Evolutionary conservation across 2,888 invertebrate species (phyloP).

Genomic region (Gasteruption jaculator): DNA sequence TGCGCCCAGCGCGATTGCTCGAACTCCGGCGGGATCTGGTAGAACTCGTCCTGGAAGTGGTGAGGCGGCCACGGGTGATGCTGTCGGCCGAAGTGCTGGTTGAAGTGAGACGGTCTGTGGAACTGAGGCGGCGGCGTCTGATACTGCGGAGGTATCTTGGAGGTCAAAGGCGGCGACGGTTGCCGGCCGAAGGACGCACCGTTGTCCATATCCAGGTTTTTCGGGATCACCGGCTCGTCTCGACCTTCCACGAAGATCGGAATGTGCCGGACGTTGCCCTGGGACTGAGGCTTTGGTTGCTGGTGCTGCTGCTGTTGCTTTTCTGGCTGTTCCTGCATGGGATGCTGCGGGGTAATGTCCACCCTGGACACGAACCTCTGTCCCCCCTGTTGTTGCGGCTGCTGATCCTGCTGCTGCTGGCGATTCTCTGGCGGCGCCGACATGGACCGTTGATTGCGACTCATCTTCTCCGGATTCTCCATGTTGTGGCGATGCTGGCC

Average conservation of each 20-base stretch:
- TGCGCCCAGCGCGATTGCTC: slow-evolving; percentile 35
- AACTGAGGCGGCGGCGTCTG: slow-evolving; percentile 33
- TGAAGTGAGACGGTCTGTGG: slow-evolving; percentile 50
- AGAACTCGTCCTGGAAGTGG: slow-evolving; percentile 54
- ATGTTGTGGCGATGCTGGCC: slow-evolving; percentile 60
- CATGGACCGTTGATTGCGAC: slow-evolving; percentile 67
- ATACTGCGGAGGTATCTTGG: too few relatives aligned
- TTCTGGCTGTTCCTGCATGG: slow-evolving; percentile 37
- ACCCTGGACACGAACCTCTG: slow-evolving; percentile 43
- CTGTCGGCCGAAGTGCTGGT: slow-evolving; percentile 49
- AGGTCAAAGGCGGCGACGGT: too few relatives aligned
- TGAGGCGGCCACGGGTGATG: slow-evolving; percentile 50
- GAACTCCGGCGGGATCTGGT: slow-evolving; percentile 50
- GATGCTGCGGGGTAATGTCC: slow-evolving; percentile 46
- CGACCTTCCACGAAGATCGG: slow-evolving; percentile 86
- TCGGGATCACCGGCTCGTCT: slow-evolving; percentile 72
- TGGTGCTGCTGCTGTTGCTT: slow-evolving; percentile 24
- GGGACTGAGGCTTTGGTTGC: slow-evolving; percentile 28
- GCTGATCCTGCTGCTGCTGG: slow-evolving; percentile 37
- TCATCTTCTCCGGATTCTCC: slow-evolving; percentile 55
- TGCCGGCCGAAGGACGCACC: slow-evolving; percentile 42
- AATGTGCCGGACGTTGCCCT: slow-evolving; percentile 71
- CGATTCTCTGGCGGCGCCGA: slow-evolving; percentile 72
- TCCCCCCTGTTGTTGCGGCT: slow-evolving; percentile 26
- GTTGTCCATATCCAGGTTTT: slow-evolving; percentile 56